Conservation (phyloP, 2,113 vertebrate genomes). For the Salminus brasiliensis region DNA sequence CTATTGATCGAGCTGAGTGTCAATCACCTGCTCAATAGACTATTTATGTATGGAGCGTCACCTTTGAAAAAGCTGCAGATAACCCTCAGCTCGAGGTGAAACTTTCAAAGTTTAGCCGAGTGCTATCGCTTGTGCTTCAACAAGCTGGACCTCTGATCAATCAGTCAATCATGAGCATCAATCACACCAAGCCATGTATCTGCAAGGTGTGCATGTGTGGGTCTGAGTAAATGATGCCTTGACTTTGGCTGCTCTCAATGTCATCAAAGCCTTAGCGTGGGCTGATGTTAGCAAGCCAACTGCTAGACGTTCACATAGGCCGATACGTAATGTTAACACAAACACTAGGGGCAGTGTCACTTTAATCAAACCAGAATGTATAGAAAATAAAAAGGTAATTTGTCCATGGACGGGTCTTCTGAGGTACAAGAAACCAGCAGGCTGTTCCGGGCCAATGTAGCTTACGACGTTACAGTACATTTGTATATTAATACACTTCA, state of each 20-base stretch:
- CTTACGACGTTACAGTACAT: too few relatives aligned
- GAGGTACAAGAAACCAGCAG: too few relatives aligned
- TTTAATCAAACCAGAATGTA: neutral
- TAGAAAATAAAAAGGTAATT: neutral
- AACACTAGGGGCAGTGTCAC: neutral
- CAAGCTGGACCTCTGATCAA: conserved; percentile 22
- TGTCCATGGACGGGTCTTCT: neutral
- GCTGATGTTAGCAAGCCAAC: neutral
- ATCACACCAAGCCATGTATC: neutral
- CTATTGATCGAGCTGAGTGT: conserved; percentile 68
- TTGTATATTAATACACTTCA: too few relatives aligned
- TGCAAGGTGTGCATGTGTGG: neutral
- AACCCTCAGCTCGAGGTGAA: conserved; percentile 38
- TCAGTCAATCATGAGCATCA: conserved; percentile 26
- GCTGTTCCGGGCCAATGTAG: too few relatives aligned
- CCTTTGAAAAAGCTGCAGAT: conserved; percentile 64
- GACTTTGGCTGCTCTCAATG: conserved; percentile 1
- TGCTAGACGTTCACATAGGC: too few relatives aligned
- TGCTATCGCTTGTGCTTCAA: neutral
- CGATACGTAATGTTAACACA: neutral
- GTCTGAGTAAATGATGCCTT: neutral
- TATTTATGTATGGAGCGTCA: conserved; percentile 60
- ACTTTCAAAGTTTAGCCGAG: conserved; percentile 36
- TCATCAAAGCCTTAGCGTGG: conserved; percentile 19
- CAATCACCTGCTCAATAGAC: conserved; percentile 69